A percentile compares a stretch with the other conserved stretches of the same genome.
These are phyloP conservation scores for Galeopsomyia nigrocyanea DNA, from an alignment of 2,888 invertebrate species.

Conservation along the genomic window DNA sequence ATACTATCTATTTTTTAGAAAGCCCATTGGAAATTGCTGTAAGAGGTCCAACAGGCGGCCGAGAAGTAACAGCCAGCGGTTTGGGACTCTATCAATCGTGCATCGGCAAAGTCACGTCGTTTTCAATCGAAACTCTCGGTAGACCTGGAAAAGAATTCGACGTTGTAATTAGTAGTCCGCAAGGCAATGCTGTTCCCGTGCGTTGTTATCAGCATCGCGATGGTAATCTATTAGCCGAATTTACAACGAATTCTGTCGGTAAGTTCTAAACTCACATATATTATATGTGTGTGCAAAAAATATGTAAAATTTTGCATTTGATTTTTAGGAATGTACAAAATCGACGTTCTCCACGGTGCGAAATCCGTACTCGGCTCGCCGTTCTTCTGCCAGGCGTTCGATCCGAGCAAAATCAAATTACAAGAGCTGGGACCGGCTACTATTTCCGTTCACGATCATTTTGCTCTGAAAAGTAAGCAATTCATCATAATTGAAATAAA, in stretches of 20 bases:
- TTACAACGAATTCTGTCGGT: constrained; percentile 84
- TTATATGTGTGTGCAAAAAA: not conserved
- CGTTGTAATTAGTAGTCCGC: constrained; percentile 88
- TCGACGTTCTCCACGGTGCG: constrained; percentile 91
- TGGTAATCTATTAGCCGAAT: constrained; percentile 95
- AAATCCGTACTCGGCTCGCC: constrained; percentile 94
- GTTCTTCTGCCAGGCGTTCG: constrained; percentile 92
- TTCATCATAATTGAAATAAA: not conserved
- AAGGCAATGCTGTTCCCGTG: constrained; percentile 86
- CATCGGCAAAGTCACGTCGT: constrained; percentile 85
- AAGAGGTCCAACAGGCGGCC: constrained; percentile 76
- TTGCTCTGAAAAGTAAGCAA: constrained; percentile 82
- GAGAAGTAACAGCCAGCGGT: constrained; percentile 83
- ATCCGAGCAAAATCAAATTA: constrained; percentile 85
- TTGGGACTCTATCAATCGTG: constrained; percentile 89
- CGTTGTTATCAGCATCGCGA: constrained; percentile 96
- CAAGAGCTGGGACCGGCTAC: constrained; percentile 82
- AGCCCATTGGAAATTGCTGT: constrained; percentile 75
- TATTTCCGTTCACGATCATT: constrained; percentile 85
- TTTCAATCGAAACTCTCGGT: constrained; percentile 90
- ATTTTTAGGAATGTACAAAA: constrained; percentile 64
- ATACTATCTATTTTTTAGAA: constrained; percentile 60
- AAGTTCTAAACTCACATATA: constrained; percentile 46
- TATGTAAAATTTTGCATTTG: not conserved
- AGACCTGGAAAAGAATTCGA: constrained; percentile 90